A percentile compares a stretch with the other conserved stretches of the same genome.
phyloP scores from a whole-genome alignment of 2,888 invertebrate genomes.

The Agrilus mali region DNA sequence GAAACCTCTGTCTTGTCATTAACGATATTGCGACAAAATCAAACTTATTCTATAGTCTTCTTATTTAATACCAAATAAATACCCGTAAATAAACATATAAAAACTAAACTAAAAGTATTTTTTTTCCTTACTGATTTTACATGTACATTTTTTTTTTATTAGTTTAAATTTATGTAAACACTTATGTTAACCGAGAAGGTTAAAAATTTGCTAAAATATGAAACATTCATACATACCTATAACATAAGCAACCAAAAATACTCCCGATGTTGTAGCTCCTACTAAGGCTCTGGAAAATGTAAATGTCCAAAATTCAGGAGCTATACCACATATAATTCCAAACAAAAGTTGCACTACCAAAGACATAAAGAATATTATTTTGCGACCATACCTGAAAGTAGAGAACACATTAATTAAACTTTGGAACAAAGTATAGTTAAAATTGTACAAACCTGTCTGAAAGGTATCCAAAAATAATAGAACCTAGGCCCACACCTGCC shows the following conservation, averaged over 20 bases:
- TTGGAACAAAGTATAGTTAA: not conserved
- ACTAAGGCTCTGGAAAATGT: slow-evolving; percentile 51
- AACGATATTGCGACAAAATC: too few relatives aligned
- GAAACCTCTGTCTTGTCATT: too few relatives aligned
- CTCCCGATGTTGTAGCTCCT: slow-evolving; percentile 63
- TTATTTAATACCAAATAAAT: too few relatives aligned
- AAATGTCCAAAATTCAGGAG: slow-evolving; percentile 57
- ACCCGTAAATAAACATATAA: too few relatives aligned
- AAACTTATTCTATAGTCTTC: too few relatives aligned
- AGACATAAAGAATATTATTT: slow-evolving; percentile 59
- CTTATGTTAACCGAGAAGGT: too few relatives aligned
- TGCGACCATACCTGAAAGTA: slow-evolving; percentile 46
- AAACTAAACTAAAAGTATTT: too few relatives aligned
- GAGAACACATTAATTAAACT: not conserved
- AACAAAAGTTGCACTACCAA: slow-evolving; percentile 55
- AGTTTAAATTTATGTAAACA: too few relatives aligned
- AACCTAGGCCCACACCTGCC: slow-evolving; percentile 61
- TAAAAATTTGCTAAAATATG: too few relatives aligned
- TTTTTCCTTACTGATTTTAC: too few relatives aligned
- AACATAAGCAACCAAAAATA: slow-evolving; percentile 66
- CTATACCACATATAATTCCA: slow-evolving; percentile 51
- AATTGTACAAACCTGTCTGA: slow-evolving; percentile 42
- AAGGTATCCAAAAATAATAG: slow-evolving; percentile 57
- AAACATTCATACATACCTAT: slow-evolving; percentile 41
- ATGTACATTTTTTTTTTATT: too few relatives aligned